Evolutionary conservation across 2,797 vertebrate species (phyloP).

Genomic region (Pseudopleuronectes americanus): DNA sequence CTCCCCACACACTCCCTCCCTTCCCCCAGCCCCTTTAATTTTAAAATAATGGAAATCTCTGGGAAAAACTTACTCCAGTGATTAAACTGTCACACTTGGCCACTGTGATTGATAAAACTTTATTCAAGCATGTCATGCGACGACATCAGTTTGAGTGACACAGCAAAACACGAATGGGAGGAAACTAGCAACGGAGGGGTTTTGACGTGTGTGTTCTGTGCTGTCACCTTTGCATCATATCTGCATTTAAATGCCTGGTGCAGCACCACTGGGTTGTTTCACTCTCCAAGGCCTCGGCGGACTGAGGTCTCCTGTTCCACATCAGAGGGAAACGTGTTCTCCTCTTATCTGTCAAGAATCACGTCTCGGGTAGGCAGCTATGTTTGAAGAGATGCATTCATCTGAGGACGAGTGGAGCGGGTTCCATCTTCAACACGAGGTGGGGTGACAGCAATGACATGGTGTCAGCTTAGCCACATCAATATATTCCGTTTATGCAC

Average conservation of each 20-base stretch:
- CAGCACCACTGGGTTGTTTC: conserved; percentile 19
- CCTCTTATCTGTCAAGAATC: conserved; percentile 47
- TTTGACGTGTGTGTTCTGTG: conserved; percentile 19
- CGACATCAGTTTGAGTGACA: conserved; percentile 65
- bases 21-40: conserved; percentile 22
- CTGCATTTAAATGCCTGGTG: conserved; percentile 55
- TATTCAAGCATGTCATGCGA: conserved; percentile 76
- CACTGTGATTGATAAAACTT: conserved; percentile 79
- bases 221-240: conserved; percentile 64
- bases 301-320: conserved; percentile 42
- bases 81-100: conserved; percentile 79
- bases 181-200: conserved; percentile 6
- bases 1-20: background rate
- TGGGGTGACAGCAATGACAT: conserved; percentile 7
- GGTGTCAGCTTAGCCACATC: conserved; percentile 2
- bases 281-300: conserved; percentile 11
- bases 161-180: conserved; percentile 50
- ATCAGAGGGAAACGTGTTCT: conserved; percentile 37
- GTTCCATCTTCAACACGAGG: conserved; percentile 13
- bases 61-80: conserved; percentile 65
- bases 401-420: conserved; percentile 16
- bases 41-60: conserved; percentile 66
- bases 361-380: conserved; percentile 17
- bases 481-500: too few relatives aligned
- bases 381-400: conserved; percentile 41